Evolutionary conservation across 2,797 vertebrate species (phyloP), one percentile per base, ranked within the genome.

Genomic region (Sebastes matsubarae): DNA sequence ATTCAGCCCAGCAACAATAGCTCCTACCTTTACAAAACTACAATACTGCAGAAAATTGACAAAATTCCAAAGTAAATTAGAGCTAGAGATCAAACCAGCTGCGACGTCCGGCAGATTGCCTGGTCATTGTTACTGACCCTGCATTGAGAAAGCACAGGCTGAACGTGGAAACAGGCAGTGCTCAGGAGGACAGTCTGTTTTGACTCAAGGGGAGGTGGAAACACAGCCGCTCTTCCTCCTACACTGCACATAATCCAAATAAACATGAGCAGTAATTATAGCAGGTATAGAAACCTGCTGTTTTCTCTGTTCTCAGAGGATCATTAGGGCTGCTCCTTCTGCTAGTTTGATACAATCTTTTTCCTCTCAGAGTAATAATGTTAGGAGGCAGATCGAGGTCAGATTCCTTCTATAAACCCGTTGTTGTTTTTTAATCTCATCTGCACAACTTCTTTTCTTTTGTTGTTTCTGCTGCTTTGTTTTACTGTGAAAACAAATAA

Each of bases 131-230:
- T 22, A 70, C 12, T 54, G 65, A 75, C 69, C 65, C 57, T 60
- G 54, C 66, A 27, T 6, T 30, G 76, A 81, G 38, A 75, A 73
- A 32, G 42, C 63, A 57, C 16, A 59, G 63, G 18, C 55, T 57
- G 57, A 73, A 50, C 16, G 25, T 63, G 68, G 30, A 22, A 16
- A 55, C 22, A 38, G 60, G 36, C 55, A 16, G 27, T 22, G 72
- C 59, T 72, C 52, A 20, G n/a, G 61, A 27, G 14, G 42, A 73
- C 34, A 5, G n/a, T 63, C 57, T 68, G 68, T 72, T 66, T 79
- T 67, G 14, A 79, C 18, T 82, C 13, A 12, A 60, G 6, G 27
- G 64, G 34, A 80, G 24, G 22, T 24, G 29, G 9, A 72, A 75
- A 72, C 52, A 60, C 68, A 80, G 64, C 54, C 16, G 13, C 22